Percentiles rank a stretch among this genome's conserved stretches.
Conservation (phyloP, 2,888 invertebrate genomes). For the Leptinotarsa juncta region DNA sequence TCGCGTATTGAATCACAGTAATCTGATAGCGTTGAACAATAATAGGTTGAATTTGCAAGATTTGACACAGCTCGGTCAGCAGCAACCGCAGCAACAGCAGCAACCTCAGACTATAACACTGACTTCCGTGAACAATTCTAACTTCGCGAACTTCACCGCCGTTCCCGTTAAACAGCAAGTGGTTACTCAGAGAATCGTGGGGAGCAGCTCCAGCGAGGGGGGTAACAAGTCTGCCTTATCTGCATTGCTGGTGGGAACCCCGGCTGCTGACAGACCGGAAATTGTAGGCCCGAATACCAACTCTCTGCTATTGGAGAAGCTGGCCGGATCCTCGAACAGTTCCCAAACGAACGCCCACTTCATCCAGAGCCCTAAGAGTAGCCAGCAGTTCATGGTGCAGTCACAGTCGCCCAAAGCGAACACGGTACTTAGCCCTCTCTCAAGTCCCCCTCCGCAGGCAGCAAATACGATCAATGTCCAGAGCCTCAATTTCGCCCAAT, state of each 20-base stretch:
- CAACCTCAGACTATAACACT: slow-evolving; percentile 63
- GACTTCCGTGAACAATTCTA: slow-evolving; percentile 60
- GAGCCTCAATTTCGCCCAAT: slow-evolving; percentile 79
- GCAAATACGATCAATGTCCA: slow-evolving; percentile 69
- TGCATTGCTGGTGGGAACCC: slow-evolving; percentile 71
- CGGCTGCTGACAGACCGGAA: slow-evolving; percentile 71
- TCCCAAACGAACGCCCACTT: slow-evolving; percentile 51
- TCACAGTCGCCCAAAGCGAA: slow-evolving; percentile 56
- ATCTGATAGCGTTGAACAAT: slow-evolving; percentile 64
- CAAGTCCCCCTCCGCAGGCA: slow-evolving; percentile 68
- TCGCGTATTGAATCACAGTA: slow-evolving; percentile 63
- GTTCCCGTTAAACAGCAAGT: slow-evolving; percentile 62
- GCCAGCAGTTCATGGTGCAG: slow-evolving; percentile 56
- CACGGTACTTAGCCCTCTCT: slow-evolving; percentile 69
- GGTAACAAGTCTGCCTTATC: slow-evolving; percentile 67
- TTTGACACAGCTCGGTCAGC: slow-evolving; percentile 51
- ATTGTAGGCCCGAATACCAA: slow-evolving; percentile 69
- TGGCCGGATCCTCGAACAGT: slow-evolving; percentile 66
- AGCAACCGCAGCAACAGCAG: slow-evolving; percentile 58
- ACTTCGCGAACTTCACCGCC: slow-evolving; percentile 57
- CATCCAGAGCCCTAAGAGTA: slow-evolving; percentile 58
- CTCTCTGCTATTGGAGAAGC: slow-evolving; percentile 68
- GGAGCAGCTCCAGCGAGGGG: slow-evolving; percentile 41
- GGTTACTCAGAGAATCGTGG: slow-evolving; percentile 47
- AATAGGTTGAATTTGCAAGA: slow-evolving; percentile 56